These are phyloP conservation scores for Odontomachus brunneus DNA, from an alignment of 1,140 invertebrate genomes.

Conservation along the genomic window DNA sequence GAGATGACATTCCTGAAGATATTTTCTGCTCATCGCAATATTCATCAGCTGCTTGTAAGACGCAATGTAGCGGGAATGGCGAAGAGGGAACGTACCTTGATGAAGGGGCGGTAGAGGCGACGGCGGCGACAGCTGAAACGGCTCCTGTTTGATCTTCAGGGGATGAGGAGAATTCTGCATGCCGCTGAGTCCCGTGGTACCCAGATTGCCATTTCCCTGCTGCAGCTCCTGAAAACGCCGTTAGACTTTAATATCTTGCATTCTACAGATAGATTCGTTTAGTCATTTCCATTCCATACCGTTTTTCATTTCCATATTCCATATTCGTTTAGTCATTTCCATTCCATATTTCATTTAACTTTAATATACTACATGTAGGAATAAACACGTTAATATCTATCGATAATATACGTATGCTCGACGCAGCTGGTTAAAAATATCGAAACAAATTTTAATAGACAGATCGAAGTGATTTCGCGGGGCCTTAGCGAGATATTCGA, in stretches of 20 bases:
- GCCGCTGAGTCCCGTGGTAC: slow-evolving; percentile 65
- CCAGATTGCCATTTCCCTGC: slow-evolving; percentile 77
- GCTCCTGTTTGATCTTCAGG: slow-evolving; percentile 82
- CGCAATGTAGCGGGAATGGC: background rate
- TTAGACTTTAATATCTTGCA: background rate
- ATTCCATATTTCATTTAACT: too few relatives aligned
- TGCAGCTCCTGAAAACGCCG: slow-evolving; percentile 75
- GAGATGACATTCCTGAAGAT: background rate
- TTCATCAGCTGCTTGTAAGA: background rate
- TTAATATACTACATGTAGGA: too few relatives aligned
- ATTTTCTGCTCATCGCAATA: background rate
- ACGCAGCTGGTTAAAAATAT: background rate
- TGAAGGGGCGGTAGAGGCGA: slow-evolving; percentile 77
- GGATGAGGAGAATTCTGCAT: slow-evolving; percentile 77
- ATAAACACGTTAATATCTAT: background rate
- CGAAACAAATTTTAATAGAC: background rate
- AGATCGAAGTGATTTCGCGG: background rate
- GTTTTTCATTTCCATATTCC: too few relatives aligned
- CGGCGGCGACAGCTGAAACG: slow-evolving; percentile 77
- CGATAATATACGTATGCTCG: too few relatives aligned
- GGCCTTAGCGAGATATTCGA: background rate
- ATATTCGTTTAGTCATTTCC: too few relatives aligned
- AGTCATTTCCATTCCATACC: too few relatives aligned
- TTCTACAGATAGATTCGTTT: too few relatives aligned
- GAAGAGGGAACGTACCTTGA: slow-evolving; percentile 76